Conservation (phyloP, 2,797 vertebrate genomes). For the Gorsachius magnificus region DNA sequence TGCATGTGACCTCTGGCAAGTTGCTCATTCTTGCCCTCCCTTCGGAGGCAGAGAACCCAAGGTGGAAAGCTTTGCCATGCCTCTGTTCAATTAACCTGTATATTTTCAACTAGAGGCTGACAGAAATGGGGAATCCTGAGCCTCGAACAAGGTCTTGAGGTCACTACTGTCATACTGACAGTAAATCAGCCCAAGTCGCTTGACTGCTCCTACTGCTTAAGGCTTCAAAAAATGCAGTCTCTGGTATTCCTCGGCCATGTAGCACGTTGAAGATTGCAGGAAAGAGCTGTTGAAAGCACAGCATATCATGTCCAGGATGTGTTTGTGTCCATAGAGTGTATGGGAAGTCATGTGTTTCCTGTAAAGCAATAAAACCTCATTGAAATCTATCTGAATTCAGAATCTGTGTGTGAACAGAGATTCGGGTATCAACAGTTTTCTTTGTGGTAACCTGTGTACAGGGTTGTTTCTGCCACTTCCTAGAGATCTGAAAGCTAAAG, state of each 20-base stretch:
- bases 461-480: not conserved
- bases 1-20: not conserved
- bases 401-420: not conserved
- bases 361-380: not conserved
- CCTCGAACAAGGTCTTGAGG: not conserved
- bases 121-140: not conserved
- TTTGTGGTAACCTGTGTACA: not conserved
- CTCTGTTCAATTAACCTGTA: not conserved
- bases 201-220: no score
- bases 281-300: not conserved
- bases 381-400: not conserved
- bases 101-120: not conserved
- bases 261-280: not conserved
- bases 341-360: not conserved
- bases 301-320: not conserved
- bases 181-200: not conserved
- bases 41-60: not conserved
- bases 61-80: not conserved
- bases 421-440: not conserved
- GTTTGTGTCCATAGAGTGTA: not conserved
- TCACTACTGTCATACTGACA: not conserved
- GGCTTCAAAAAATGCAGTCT: not conserved
- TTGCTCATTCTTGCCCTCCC: not conserved
- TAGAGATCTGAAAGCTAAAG: not conserved
- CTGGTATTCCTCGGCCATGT: not conserved